Conservation (phyloP, 1,140 invertebrate genomes). For the Panagrolaimus sp. region DNA sequence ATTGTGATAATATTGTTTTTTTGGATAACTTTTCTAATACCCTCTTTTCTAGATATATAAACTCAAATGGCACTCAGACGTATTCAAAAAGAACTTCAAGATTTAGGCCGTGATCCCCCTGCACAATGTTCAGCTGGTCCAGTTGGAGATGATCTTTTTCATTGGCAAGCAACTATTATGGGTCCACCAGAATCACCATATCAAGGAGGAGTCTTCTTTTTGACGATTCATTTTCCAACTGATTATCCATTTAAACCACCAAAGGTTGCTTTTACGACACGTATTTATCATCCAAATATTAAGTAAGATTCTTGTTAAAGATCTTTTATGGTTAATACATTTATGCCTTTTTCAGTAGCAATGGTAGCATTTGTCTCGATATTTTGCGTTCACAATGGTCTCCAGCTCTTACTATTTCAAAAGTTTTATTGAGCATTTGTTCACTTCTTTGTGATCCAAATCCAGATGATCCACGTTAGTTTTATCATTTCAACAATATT, state of each 20-base stretch:
- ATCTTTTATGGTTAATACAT: neutral
- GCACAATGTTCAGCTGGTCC: conserved; percentile 94
- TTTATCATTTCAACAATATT: too few relatives aligned
- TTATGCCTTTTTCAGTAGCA: conserved; percentile 65
- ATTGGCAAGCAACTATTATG: conserved; percentile 97
- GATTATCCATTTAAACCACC: conserved; percentile 99
- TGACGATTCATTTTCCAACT: conserved; percentile 98
- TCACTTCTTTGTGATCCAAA: conserved; percentile 94
- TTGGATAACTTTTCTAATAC: too few relatives aligned
- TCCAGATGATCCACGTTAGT: conserved; percentile 89
- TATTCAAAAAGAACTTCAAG: conserved; percentile 77
- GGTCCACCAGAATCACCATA: conserved; percentile 74
- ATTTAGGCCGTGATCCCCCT: conserved; percentile 92
- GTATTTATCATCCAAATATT: conserved; percentile 98
- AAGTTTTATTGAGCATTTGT: conserved; percentile 97
- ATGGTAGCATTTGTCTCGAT: conserved; percentile 98
- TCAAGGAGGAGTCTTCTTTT: conserved; percentile 93
- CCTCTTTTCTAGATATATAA: too few relatives aligned
- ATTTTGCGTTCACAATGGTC: conserved; percentile 98
- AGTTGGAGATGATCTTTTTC: conserved; percentile 92
- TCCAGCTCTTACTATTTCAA: conserved; percentile 95
- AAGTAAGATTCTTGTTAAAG: conserved; percentile 67
- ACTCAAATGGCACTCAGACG: conserved; percentile 7
- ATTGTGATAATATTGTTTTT: too few relatives aligned
- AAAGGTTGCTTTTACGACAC: conserved; percentile 96